Evolutionary conservation across 1,140 invertebrate species (phyloP).

Genomic region (Caenorhabditis briggsae): DNA sequence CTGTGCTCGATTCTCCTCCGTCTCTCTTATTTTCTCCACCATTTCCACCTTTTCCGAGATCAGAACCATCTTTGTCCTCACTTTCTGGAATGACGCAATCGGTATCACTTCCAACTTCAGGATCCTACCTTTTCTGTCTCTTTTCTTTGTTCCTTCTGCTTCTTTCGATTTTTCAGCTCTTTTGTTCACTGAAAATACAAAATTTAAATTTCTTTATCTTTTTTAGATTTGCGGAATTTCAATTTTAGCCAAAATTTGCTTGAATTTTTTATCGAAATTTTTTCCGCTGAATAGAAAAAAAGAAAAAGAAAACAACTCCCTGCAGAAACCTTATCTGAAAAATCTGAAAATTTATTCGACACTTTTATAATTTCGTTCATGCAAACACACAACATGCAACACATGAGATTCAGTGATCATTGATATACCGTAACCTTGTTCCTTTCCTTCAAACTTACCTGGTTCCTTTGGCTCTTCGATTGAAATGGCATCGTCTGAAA

Average conservation of each 20-base stretch:
- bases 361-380: neutral
- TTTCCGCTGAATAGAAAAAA: neutral
- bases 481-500: slow-evolving; percentile 27
- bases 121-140: neutral
- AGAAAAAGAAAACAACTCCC: slow-evolving; percentile 24
- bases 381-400: slow-evolving; percentile 48
- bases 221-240: neutral
- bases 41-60: neutral
- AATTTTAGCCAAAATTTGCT: neutral
- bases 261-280: neutral
- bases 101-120: neutral
- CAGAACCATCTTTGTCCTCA: neutral
- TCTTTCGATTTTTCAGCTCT: slow-evolving; percentile 15
- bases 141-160: slow-evolving; percentile 2
- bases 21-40: neutral
- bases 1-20: neutral
- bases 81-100: neutral
- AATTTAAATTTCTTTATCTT: neutral
- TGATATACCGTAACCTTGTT: slow-evolving; percentile 42
- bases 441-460: slow-evolving; percentile 22
- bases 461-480: neutral
- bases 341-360: slow-evolving; percentile 6
- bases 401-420: slow-evolving; percentile 40
- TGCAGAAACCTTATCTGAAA: slow-evolving; percentile 49
- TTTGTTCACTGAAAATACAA: slow-evolving; percentile 5